Conservation (phyloP, 1,140 invertebrate genomes). For the Trissolcus basalis region DNA sequence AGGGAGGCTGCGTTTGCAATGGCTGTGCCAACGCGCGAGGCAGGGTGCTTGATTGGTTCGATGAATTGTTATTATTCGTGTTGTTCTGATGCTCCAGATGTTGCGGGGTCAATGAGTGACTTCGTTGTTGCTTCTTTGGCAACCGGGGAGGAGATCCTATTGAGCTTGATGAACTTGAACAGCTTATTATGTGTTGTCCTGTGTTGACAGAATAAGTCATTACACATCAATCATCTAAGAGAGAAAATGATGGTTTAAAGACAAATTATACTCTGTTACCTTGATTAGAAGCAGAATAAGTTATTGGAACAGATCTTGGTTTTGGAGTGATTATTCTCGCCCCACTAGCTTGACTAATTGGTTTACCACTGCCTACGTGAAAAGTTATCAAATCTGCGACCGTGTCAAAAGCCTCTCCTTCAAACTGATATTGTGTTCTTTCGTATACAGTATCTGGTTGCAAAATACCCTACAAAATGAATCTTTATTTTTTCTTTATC, state of each 20-base stretch:
- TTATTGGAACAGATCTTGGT: constrained; percentile 69
- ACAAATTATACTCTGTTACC: no score
- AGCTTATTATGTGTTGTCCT: constrained; percentile 68
- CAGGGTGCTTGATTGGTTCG: constrained; percentile 68
- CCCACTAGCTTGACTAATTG: constrained; percentile 90
- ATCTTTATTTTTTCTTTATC: no score
- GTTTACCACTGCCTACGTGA: constrained; percentile 90
- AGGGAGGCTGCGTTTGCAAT: constrained; percentile 67
- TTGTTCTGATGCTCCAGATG: constrained; percentile 55
- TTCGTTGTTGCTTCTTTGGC: constrained; percentile 70
- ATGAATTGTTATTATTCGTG: constrained; percentile 42
- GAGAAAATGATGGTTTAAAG: no score
- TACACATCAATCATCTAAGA: no score
- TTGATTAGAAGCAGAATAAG: constrained; percentile 51
- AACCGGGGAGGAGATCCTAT: constrained; percentile 68
- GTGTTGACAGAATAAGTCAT: no score
- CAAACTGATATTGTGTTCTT: constrained; percentile 93
- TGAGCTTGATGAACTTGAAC: constrained; percentile 67
- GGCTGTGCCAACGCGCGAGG: constrained; percentile 65
- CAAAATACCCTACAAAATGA: constrained; percentile 82
- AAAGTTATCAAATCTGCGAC: constrained; percentile 95
- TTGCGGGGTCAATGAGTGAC: constrained; percentile 68
- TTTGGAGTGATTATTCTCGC: constrained; percentile 83
- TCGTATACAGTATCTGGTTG: constrained; percentile 94
- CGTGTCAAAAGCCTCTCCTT: constrained; percentile 94